Evolutionary conservation across 2,797 vertebrate species (phyloP).

Genomic region (Sebastes diploproa): DNA sequence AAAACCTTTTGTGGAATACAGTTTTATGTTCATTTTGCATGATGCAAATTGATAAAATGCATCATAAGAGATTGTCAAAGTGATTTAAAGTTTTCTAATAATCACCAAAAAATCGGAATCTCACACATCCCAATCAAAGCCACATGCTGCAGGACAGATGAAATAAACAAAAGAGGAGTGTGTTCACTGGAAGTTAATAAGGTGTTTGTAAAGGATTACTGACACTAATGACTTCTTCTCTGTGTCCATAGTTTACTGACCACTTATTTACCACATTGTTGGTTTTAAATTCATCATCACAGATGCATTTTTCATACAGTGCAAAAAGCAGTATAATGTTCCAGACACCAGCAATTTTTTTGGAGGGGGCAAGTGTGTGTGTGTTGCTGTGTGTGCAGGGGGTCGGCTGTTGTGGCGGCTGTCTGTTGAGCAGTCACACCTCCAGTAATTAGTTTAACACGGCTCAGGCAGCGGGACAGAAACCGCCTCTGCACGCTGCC

Average conservation of each 20-base stretch:
- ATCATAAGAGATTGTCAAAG: background rate
- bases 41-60: background rate
- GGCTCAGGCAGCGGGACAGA: constrained; percentile 60
- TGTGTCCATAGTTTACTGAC: background rate
- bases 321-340: background rate
- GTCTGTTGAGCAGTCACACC: constrained; percentile 80
- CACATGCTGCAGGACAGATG: background rate
- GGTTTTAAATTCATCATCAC: background rate
- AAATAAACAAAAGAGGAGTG: background rate
- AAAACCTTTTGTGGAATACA: background rate
- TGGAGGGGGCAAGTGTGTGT: constrained; percentile 1
- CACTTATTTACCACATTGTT: background rate
- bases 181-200: background rate
- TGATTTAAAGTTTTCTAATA: background rate
- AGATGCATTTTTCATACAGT: background rate
- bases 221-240: background rate
- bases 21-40: background rate
- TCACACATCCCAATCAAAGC: background rate
- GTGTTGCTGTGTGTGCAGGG: constrained; percentile 50
- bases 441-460: constrained; percentile 82
- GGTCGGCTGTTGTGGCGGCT: constrained; percentile 71
- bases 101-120: background rate
- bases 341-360: background rate
- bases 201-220: background rate
- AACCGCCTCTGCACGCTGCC: constrained; percentile 47